These are phyloP conservation scores for Elgaria multicarinata DNA, from an alignment of 2,113 vertebrate genomes.

Conservation along the genomic window DNA sequence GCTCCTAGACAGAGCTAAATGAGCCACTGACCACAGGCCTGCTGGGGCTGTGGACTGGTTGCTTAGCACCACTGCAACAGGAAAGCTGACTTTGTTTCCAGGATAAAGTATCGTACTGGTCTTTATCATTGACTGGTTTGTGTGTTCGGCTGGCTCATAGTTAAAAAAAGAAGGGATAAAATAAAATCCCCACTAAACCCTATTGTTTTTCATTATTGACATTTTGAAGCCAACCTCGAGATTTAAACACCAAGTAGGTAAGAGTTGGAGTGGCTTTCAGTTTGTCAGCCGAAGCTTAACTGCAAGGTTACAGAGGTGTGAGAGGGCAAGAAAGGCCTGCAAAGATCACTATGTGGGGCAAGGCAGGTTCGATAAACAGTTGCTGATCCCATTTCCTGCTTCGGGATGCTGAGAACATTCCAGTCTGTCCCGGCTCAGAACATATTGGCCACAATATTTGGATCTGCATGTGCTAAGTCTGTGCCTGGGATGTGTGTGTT, in stretches of 20 bases:
- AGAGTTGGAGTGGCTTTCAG: neutral
- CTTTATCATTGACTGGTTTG: neutral
- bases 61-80: neutral
- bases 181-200: neutral
- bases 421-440: neutral
- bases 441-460: neutral
- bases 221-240: constrained; percentile 3
- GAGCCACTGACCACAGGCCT: constrained; percentile 15
- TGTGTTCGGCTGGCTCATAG: neutral
- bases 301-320: neutral
- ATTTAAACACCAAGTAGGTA: neutral
- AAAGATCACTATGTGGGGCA: neutral
- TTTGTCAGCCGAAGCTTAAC: neutral
- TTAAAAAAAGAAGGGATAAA: neutral
- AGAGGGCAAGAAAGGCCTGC: neutral
- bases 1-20: neutral
- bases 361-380: neutral
- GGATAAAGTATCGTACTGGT: neutral
- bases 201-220: neutral
- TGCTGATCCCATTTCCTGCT: neutral
- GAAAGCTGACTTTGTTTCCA: constrained; percentile 11
- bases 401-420: neutral
- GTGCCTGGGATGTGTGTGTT: neutral
- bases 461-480: neutral
- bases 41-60: neutral